Base-by-base conservation (phyloP, 2,797 vertebrate genomes). In the Cygnus olor region DNA sequence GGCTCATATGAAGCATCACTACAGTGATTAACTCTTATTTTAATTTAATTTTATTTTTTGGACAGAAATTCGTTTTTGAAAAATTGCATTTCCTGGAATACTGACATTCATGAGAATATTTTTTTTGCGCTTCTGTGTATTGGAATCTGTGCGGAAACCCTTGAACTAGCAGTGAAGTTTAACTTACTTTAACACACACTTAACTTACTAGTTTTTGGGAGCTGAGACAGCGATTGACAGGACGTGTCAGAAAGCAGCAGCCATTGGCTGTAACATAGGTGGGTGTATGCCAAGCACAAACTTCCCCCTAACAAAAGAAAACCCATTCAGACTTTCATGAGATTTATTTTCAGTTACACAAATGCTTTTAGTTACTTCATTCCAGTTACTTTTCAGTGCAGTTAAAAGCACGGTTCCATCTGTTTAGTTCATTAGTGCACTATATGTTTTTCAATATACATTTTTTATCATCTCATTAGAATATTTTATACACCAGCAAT, bases 311-410 rank as follows among this genome's bases (percentile, higher is more conserved):
- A 90, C 74, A 74, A 89, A 85, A 87, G 80, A 74, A 90, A 95
- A 95, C 79, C 80, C 84, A 42, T 90, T 90, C 80, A 82, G 49
- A 49, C 82, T 96, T 94, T 91, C 30, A 27, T 71, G 81, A 82
- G 74, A 56, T 94, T 85, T 96, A 83, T 93, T 94, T 95, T 95
- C 61, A 47, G 88, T 94, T 94, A 58, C 76, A 85, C 69, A 91
- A 87, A 83, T 91, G 63, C 64, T 90, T 63, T 86, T 89, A 89
- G 69, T 92, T 94, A 63, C 71, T 94, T 94, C 87, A 92, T 87
- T 95, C 91, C 61, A 28, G 45, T 91, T 89, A 72, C 63, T 89
- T 92, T 80, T 66, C 78, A 65, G 22, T 68, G 71, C 91, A 95
- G 74, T 96, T 94, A 89, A 91, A 83, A 92, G 61, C 82, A 93